Evolutionary conservation across 2,797 vertebrate genomes (phyloP), one percentile per base, ranked within the genome.

Genomic region (Acanthurus leucopareius): DNA sequence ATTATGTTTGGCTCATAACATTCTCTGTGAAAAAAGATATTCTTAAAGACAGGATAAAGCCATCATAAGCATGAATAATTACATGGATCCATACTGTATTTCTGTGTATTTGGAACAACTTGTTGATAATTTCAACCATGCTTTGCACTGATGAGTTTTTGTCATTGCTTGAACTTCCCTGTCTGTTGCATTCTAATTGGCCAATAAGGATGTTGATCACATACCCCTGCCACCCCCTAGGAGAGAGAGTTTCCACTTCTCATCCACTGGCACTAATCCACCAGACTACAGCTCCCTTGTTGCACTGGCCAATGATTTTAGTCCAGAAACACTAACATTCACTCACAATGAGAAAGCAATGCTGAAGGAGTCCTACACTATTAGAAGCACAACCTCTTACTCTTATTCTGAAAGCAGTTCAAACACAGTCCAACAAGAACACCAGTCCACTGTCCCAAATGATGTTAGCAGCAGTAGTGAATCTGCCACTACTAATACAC

Each of bases 181-280:
- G 94, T 83, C 89, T 95, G 80, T 70, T 78, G 75, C 86, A 93
- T 95, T 89, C 88, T 94, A 77, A 93, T 91, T 91, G 93, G 84
- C 93, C 94, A 89, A 91, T 91, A 94, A 95, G 95, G 94, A 93
- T 79, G 84, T 95, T 61, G 93, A 86, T 91, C 95, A 96, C 94
- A 87, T 94, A 77, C 97, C 96, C 48, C 78, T 95, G 73, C 96
- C 96, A 47, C 97, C 97, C 73, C 95, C 93, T 82, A 96, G 96
- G 91, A 97, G 95, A 95, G 96, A 97, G 86, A 97, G 96, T 89
- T 96, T 96, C 92, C 83, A 74, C 86, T 94, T 93, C 82, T 86
- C 90, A 22, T 89, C 93, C 82, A 59, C 93, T 77, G 93, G 86
- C 87, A 92, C 86, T 91, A 92, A 94, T 83, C 92, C 90, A 40